Evolutionary conservation across 2,797 vertebrate species (phyloP).

Genomic region (Smutsia gigantea): DNA sequence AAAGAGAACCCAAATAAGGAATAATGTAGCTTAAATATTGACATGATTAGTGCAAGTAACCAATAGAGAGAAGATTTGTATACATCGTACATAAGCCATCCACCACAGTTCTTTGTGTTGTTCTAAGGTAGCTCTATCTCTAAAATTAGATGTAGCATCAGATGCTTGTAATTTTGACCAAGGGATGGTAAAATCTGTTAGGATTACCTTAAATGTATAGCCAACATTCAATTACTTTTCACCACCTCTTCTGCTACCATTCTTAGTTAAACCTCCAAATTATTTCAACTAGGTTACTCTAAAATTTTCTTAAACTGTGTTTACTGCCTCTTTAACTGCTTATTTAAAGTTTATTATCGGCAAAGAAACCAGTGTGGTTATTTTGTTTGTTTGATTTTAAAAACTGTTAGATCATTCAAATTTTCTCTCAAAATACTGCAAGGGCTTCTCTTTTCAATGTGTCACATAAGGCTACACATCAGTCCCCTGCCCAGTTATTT

Average conservation of each 20-base stretch:
- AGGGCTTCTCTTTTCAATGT: not conserved
- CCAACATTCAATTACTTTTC: not conserved
- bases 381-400: not conserved
- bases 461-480: not conserved
- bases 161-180: not conserved
- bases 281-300: not conserved
- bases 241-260: not conserved
- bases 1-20: not conserved
- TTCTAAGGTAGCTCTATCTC: not conserved
- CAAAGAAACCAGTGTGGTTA: not conserved
- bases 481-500: not conserved
- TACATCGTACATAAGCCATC: not conserved
- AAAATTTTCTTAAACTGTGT: not conserved
- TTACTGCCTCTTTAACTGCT: not conserved
- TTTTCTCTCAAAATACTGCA: not conserved
- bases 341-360: not conserved
- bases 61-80: not conserved
- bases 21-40: not conserved
- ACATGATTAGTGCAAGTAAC: not conserved
- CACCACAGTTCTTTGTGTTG: no score
- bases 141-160: not conserved
- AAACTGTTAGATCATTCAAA: no score
- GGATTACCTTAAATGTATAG: not conserved
- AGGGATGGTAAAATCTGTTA: not conserved
- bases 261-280: not conserved